Percentiles rank a stretch among this genome's conserved stretches.
Evolutionary conservation across 1,140 invertebrate genomes (phyloP).

Genomic region (Homarus americanus): DNA sequence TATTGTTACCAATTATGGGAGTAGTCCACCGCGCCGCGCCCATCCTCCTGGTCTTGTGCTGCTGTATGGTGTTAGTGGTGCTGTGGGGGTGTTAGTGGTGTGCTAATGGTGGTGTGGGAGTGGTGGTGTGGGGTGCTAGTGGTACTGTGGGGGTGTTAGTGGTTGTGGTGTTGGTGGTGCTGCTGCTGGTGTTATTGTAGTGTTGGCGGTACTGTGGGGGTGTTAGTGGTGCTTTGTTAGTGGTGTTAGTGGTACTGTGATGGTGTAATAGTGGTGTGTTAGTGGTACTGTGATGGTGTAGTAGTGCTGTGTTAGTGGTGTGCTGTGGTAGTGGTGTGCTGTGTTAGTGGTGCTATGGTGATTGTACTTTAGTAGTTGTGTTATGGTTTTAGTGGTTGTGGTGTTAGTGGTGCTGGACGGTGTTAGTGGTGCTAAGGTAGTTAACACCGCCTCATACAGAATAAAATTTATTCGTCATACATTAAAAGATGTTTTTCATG

Average conservation of each 20-base stretch:
- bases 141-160: not conserved
- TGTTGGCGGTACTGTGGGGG: not conserved
- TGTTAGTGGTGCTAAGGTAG: no score
- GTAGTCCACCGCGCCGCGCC: slow-evolving; percentile 19
- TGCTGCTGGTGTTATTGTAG: not conserved
- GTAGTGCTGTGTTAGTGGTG: no score
- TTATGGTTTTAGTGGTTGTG: no score
- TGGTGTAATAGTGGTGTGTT: no score
- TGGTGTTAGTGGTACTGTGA: not conserved
- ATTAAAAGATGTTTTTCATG: no score
- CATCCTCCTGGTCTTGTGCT: not conserved
- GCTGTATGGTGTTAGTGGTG: not conserved
- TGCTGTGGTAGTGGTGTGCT: no score
- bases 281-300: no score
- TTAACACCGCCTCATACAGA: no score
- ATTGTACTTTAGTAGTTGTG: no score
- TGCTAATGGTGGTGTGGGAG: not conserved
- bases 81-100: not conserved
- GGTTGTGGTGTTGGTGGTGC: not conserved
- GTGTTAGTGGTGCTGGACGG: no score
- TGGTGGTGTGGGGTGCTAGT: not conserved
- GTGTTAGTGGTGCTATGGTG: no score
- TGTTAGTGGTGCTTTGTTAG: not conserved
- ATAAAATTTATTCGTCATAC: no score
- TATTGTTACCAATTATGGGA: slow-evolving; percentile 66